Base-by-base conservation (phyloP, 92 coral and sea anemone species). In the Siderastrea siderea region DNA sequence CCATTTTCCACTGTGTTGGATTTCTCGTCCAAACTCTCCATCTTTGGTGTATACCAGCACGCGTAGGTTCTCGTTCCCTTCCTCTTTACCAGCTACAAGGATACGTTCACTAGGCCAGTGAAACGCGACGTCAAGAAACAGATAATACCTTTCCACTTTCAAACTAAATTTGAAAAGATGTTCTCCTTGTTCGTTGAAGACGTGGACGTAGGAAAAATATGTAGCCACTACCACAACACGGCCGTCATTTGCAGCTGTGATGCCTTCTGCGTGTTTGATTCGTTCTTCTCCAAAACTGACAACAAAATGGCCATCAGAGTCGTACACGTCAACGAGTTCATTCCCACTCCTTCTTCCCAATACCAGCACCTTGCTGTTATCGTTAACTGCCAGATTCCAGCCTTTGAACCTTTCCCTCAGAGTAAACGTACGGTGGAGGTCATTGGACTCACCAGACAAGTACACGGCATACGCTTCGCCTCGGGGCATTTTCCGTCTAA, bases 211-310 rank as follows among this genome's bases (percentile, higher is more conserved):
- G 11, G 50, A 48, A 13, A 45, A 26, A 26, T 26, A 26, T 26
- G 38, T 44, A 17, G 3, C 60, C 16, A 38, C 26, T 11, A 87
- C 61, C 70, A 87, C 3, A 55, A 87, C 91, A 26, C 77, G 79
- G 46, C 86, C 91, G 63, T 87, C 85, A 65, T 62, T 47, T 55
- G 74, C 73, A 63, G 86, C 75, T 46, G 79, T 13, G 50, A 87
- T 80, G 50, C 12, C 74, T 12, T 5, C 2, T n/a, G 80, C 71
- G 47, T 60, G n/a, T 19, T 68, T 61, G 6, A 80, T 45, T 87
- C 7, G 48, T 59, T 50, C 80, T 5, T n/a, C 46, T 49, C 65
- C 80, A 77, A 87, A 87, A 58, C 63, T 70, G 61, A 57, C 61
- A 58, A 87, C 66, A 79, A 87, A 80, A 26, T 72, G 44, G 8